Percentiles rank a stretch among this genome's conserved stretches.
Evolutionary conservation across 2,888 invertebrate species (phyloP).

Genomic region (Orchesellides sinensis): DNA sequence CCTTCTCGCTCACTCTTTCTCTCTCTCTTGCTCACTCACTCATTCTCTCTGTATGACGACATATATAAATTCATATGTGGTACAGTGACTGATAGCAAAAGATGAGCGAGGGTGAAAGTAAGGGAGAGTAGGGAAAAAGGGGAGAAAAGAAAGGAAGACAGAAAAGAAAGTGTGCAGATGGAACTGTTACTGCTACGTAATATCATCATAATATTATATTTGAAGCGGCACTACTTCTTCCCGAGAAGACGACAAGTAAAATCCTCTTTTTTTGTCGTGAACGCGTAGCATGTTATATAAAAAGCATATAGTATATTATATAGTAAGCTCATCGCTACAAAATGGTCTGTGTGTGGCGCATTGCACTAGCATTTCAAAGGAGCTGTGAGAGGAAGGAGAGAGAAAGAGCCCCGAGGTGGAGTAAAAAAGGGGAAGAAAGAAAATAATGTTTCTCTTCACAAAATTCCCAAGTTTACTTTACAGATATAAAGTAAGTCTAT

Average conservation of each 20-base stretch:
- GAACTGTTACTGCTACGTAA: slow-evolving; percentile 47
- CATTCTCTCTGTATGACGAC: slow-evolving; percentile 14
- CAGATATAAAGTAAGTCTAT: not conserved
- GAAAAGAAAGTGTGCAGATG: slow-evolving; percentile 18
- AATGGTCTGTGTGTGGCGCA: slow-evolving; percentile 24
- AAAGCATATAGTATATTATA: too few species aligned
- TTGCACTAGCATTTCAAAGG: slow-evolving; percentile 16
- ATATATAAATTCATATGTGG: slow-evolving; percentile 4
- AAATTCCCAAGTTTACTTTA: slow-evolving; percentile 11
- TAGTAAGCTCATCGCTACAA: too few species aligned
- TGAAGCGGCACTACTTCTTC: not conserved
- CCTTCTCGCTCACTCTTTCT: slow-evolving; percentile 7
- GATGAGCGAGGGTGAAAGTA: slow-evolving; percentile 57
- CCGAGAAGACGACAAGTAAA: not conserved
- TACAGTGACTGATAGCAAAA: slow-evolving; percentile 14
- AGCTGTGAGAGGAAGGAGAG: slow-evolving; percentile 20
- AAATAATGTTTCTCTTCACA: slow-evolving; percentile 19
- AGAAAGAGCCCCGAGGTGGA: slow-evolving; percentile 35
- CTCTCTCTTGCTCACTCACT: too few species aligned
- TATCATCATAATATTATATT: slow-evolving; percentile 45
- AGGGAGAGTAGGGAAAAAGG: slow-evolving; percentile 39
- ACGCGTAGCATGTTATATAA: too few species aligned
- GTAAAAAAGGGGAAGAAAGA: slow-evolving; percentile 13
- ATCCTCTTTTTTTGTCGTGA: not conserved
- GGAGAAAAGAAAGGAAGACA: slow-evolving; percentile 16